These are phyloP conservation scores for Crenuchus spilurus DNA, from an alignment of 2,797 vertebrate genomes.

Conservation along the genomic window DNA sequence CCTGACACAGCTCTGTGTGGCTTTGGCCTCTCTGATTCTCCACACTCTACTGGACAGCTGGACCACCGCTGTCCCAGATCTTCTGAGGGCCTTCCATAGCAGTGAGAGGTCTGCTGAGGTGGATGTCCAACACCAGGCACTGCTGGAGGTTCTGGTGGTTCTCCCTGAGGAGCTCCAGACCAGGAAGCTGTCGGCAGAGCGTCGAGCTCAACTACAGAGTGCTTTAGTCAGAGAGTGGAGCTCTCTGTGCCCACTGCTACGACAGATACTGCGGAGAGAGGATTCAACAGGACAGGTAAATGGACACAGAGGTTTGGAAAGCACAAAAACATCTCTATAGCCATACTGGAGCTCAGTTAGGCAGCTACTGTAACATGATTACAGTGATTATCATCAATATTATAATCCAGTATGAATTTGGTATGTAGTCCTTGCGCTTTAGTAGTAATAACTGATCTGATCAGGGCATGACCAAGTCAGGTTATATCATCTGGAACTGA, in stretches of 20 bases:
- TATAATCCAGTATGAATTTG: too few species aligned
- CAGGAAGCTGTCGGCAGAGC: conserved; percentile 85
- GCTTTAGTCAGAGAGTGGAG: conserved; percentile 86
- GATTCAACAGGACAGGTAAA: conserved; percentile 56
- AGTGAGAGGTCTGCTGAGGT: conserved; percentile 77
- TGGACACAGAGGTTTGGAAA: too few species aligned
- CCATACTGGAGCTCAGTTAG: too few species aligned
- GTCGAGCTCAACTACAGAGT: conserved; percentile 86
- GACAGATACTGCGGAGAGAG: conserved; percentile 90
- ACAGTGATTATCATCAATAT: too few species aligned
- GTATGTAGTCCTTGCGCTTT: too few species aligned
- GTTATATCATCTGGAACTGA: too few species aligned
- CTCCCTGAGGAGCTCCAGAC: conserved; percentile 97
- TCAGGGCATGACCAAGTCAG: too few species aligned
- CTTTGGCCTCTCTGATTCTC: conserved; percentile 91
- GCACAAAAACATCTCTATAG: too few species aligned
- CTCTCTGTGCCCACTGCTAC: conserved; percentile 87
- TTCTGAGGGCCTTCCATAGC: conserved; percentile 90
- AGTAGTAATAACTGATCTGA: too few species aligned
- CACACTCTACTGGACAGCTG: conserved; percentile 92
- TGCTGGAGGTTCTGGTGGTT: conserved; percentile 93
- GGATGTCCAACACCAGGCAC: conserved; percentile 85
- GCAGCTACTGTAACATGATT: too few species aligned
- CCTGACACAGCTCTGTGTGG: conserved; percentile 92
- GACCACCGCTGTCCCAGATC: conserved; percentile 91